These are phyloP conservation scores for Pseudomugil gertrudae DNA, from an alignment of 2,797 vertebrate genomes.

Conservation along the genomic window DNA sequence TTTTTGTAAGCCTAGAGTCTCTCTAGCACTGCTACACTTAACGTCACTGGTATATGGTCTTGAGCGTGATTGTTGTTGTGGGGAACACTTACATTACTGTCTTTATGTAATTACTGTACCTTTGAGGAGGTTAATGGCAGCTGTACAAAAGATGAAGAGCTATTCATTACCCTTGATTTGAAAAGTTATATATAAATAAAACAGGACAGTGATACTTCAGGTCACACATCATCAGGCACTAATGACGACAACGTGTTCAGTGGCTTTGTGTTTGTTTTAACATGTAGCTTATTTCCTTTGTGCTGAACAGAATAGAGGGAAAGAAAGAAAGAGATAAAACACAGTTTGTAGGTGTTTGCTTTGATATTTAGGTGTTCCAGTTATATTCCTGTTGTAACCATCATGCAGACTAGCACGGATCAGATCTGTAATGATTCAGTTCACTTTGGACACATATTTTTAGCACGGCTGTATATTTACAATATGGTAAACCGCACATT, in stretches of 20 bases:
- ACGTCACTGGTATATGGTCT: conserved; percentile 8
- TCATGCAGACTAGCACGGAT: conserved; percentile 7
- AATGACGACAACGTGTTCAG: conserved; percentile 19
- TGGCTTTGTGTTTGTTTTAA: conserved; percentile 19
- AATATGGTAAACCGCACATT: conserved; percentile 13
- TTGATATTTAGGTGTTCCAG: conserved; percentile 20
- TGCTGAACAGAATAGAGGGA: conserved; percentile 4
- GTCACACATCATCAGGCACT: conserved; percentile 21
- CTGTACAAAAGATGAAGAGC: conserved; percentile 6
- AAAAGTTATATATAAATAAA: conserved; percentile 20
- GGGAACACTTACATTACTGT: conserved; percentile 18
- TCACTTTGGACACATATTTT: conserved; percentile 31
- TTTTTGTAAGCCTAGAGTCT: conserved; percentile 24
- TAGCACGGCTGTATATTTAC: conserved; percentile 22
- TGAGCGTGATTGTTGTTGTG: conserved; percentile 17
- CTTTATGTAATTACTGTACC: conserved; percentile 22
- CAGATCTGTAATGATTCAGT: conserved; percentile 27
- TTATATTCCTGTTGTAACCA: conserved; percentile 9
- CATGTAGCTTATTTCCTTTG: conserved; percentile 14
- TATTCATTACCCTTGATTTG: not conserved
- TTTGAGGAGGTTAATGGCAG: conserved; percentile 43
- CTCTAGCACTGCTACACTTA: conserved; percentile 14
- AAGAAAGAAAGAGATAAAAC: conserved; percentile 10
- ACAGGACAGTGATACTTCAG: conserved; percentile 1
- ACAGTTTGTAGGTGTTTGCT: no score